phyloP scores from a whole-genome alignment of 1,140 invertebrate species.

The Glomeris maerens region DNA sequence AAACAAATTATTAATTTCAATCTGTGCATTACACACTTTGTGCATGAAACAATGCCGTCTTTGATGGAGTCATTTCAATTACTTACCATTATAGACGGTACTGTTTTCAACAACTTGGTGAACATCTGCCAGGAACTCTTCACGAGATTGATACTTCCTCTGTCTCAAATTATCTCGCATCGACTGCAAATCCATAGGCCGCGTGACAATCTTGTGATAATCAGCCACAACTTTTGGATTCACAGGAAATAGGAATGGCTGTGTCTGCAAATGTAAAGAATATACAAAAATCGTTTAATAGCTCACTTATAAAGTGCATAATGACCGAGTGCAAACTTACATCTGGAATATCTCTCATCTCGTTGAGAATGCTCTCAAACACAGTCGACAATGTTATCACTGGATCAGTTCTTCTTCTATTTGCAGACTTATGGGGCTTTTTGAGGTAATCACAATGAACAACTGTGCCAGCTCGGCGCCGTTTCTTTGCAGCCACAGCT shows the following conservation, averaged over 20 bases:
- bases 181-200: slow-evolving; percentile 94
- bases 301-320: not conserved
- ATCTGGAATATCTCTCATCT: slow-evolving; percentile 82
- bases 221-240: slow-evolving; percentile 86
- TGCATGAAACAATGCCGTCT: not conserved
- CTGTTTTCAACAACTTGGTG: slow-evolving; percentile 95
- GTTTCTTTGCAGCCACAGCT: slow-evolving; percentile 47
- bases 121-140: slow-evolving; percentile 87
- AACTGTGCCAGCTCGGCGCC: slow-evolving; percentile 45
- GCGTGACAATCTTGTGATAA: slow-evolving; percentile 79
- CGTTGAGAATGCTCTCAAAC: slow-evolving; percentile 82
- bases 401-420: slow-evolving; percentile 88
- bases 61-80: not conserved
- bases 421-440: slow-evolving; percentile 68
- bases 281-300: not conserved
- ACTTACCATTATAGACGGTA: slow-evolving; percentile 70
- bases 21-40: too few species aligned
- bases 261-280: slow-evolving; percentile 31
- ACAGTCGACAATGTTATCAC: slow-evolving; percentile 86
- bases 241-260: slow-evolving; percentile 86
- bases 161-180: slow-evolving; percentile 83
- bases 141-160: slow-evolving; percentile 83
- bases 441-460: slow-evolving; percentile 88
- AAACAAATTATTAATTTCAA: too few species aligned
- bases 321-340: slow-evolving; percentile 28